phyloP scores from a whole-genome alignment of 2,113 vertebrate species.

The Nannospalax galili region DNA sequence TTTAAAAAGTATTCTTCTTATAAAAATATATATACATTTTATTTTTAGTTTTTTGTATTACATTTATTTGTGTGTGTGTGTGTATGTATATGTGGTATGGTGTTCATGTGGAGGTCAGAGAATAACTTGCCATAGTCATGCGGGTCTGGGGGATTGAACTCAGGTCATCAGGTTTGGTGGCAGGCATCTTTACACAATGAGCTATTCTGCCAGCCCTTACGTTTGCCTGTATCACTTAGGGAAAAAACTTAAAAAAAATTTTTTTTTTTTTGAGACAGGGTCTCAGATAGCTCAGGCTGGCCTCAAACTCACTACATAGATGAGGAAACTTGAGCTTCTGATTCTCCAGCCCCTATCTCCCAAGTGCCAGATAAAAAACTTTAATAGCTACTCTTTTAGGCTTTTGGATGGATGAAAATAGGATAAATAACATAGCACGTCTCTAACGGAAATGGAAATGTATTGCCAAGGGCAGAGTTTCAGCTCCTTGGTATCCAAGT shows the following conservation, averaged over 20 bases:
- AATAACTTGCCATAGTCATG: not conserved
- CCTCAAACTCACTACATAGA: not conserved
- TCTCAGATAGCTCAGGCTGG: not conserved
- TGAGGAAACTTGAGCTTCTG: not conserved
- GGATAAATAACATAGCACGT: not conserved
- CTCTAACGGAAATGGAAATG: slow-evolving; percentile 34
- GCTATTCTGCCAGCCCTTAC: not conserved
- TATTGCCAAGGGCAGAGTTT: not conserved
- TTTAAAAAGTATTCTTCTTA: no score
- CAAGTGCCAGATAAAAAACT: not conserved
- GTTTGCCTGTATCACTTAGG: not conserved
- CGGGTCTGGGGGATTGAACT: not conserved
- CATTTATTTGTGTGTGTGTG: not conserved
- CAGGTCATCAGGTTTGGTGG: not conserved
- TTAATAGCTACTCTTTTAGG: slow-evolving; percentile 7
- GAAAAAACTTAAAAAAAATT: not conserved
- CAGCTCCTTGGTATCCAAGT: not conserved
- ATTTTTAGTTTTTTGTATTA: not conserved
- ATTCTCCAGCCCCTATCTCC: not conserved
- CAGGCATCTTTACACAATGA: not conserved
- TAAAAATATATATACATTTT: no score
- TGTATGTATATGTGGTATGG: not conserved
- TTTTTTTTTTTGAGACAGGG: not conserved
- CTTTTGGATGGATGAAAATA: slow-evolving; percentile 19
- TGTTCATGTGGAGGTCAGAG: not conserved